Conservation (phyloP, 1,140 invertebrate species). For the Protaetia brevitarsis region DNA sequence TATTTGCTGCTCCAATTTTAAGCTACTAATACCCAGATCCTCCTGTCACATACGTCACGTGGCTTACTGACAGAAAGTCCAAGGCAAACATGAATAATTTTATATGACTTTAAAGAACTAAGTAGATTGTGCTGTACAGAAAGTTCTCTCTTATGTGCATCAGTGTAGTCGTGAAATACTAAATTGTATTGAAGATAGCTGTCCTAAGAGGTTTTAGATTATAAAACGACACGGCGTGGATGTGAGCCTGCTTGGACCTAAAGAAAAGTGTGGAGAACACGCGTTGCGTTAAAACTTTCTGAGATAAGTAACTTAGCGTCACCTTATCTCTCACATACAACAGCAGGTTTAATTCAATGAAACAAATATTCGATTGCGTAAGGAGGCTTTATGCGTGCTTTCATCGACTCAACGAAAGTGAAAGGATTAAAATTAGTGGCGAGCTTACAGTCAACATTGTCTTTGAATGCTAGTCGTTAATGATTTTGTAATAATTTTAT, state of each 20-base stretch:
- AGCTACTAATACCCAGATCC: too few species aligned
- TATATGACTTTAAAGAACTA: neutral
- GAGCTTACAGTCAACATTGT: neutral
- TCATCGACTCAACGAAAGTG: neutral
- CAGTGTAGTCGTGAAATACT: neutral
- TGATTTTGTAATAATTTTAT: too few species aligned
- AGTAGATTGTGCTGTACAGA: neutral
- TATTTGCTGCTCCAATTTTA: too few species aligned
- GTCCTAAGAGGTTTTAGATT: neutral
- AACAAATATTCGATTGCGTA: constrained; percentile 7
- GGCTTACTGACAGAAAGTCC: neutral
- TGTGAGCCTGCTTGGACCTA: neutral
- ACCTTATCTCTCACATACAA: neutral
- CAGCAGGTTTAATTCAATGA: neutral
- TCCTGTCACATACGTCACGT: too few species aligned
- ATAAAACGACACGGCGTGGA: neutral
- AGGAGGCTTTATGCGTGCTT: neutral
- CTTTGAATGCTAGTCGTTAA: too few species aligned
- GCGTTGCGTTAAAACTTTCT: neutral
- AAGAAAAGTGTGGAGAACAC: neutral
- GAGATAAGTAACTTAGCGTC: constrained; percentile 8
- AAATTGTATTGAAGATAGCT: neutral
- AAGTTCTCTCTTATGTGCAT: neutral
- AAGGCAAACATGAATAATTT: neutral
- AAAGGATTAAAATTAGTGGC: neutral